Evolutionary conservation across 2,888 invertebrate species (phyloP), one percentile per base, ranked within the genome.

Genomic region (Gymnocheta viridis): DNA sequence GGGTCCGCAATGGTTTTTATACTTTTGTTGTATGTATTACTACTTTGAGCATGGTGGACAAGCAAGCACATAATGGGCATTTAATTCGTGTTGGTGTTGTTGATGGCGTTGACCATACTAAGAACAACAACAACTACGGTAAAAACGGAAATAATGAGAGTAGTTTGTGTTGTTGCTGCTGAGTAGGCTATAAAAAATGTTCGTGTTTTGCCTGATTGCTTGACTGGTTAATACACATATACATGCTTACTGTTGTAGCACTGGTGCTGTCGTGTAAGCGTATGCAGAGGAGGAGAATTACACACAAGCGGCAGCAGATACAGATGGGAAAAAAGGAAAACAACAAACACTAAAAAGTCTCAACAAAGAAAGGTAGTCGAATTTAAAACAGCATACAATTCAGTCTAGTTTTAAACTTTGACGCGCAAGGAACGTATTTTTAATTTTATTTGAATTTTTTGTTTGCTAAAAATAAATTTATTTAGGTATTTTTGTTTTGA

Each of bases 371-470:
- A 90, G 89, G 89, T 90, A 89, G 89, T 88, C 88, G 87, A 88
- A 87, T 88, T 88, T 87, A 87, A 87, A 86, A 86, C 88, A 88
- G 88, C 88, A 88, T 86, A 89, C 87, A 87, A 86, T 86, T 90
- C 89, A 90, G 90, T 90, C 89, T 89, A 90, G 88, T 90, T 90
- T 89, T 86, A 89, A 89, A 89, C 88, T 89, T 89, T 89, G 88
- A 87, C 88, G 89, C 87, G 89, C 87, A 85, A 87, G 88, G 87
- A 88, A 64, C 81, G 67, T 56, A 79, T 27, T 32, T 73, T 10
- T 54, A 24, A 22, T 41, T 56, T 72, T 44, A 29, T 47, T 88
- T 86, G 84, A 82, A 87, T 19, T 49, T 38, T 29, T 29, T 58
- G n/a, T 51, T 17, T 47, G 29, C 22, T 47, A 22, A 27, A 12